A percentile compares a stretch with the other conserved stretches of the same genome.
Evolutionary conservation across 2,797 vertebrate species (phyloP).

Genomic region (Eulemur coronatus): DNA sequence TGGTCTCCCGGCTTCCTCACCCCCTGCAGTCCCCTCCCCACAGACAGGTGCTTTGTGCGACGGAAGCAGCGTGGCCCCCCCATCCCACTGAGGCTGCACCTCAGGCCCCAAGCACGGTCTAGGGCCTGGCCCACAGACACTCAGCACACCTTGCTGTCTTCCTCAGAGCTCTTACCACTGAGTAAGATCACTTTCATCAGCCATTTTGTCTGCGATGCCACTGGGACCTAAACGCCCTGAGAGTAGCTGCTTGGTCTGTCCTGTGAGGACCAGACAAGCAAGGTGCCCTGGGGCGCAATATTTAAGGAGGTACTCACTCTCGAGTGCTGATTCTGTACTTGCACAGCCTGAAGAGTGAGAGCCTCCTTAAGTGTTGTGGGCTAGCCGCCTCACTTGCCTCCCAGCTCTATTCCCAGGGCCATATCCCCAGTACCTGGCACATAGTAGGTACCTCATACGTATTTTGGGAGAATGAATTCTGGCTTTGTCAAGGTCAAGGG

Average conservation of each 20-base stretch:
- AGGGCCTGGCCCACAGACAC: too few relatives aligned
- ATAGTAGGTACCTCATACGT: not conserved
- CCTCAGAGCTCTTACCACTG: not conserved
- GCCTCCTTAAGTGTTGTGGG: not conserved
- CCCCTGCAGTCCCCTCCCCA: too few relatives aligned
- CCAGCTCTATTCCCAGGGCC: not conserved
- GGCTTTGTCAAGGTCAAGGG: not conserved
- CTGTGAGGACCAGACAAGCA: not conserved
- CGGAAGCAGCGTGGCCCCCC: not conserved
- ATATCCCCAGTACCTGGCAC: too few relatives aligned
- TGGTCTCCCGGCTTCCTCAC: not conserved
- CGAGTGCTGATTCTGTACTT: accelerated
- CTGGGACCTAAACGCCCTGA: not conserved
- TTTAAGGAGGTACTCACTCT: not conserved
- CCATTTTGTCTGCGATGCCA: not conserved
- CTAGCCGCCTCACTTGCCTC: not conserved
- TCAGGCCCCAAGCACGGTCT: not conserved
- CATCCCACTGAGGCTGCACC: not conserved
- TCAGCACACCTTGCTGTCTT: not conserved
- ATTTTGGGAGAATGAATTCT: not conserved
- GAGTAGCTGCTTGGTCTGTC: not conserved
- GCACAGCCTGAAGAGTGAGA: not conserved
- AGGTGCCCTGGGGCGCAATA: accelerated
- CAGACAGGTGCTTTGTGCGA: too few relatives aligned
- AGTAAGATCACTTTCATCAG: not conserved